A percentile compares a stretch with the other conserved stretches of the same genome.
Evolutionary conservation across 2,113 vertebrate species (phyloP).

Genomic region (Ophthalmolycus amberensis): DNA sequence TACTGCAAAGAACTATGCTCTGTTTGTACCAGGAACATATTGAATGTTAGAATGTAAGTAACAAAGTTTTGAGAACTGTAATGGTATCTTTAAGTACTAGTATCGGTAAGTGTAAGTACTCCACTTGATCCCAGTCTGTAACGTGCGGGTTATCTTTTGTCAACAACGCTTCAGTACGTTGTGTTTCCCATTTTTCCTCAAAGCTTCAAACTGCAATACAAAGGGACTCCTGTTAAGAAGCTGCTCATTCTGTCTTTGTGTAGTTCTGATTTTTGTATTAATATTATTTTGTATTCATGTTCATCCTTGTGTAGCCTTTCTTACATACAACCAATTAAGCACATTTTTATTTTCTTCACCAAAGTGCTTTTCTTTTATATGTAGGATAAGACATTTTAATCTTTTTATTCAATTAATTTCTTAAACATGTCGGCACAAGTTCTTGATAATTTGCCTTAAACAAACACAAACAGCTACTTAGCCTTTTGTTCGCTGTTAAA

Average conservation of each 20-base stretch:
- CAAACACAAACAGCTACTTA: neutral
- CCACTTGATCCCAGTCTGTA: neutral
- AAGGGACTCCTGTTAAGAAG: constrained; percentile 18
- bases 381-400: neutral
- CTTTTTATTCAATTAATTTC: neutral
- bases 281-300: neutral
- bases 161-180: neutral
- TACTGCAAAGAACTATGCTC: neutral
- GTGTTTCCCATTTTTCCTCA: neutral
- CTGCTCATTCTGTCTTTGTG: constrained; percentile 12
- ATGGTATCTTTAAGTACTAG: neutral
- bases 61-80: neutral
- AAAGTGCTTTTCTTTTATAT: neutral
- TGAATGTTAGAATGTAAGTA: neutral
- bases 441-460: neutral
- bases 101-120: neutral
- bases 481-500: neutral
- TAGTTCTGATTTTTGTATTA: neutral
- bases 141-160: neutral
- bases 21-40: neutral
- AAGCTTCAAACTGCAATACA: neutral
- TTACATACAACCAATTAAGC: neutral
- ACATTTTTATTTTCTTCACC: neutral
- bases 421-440: neutral
- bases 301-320: neutral